Evolutionary conservation across 2,113 vertebrate species (phyloP).

Genomic region (Pomatostomus ruficeps): DNA sequence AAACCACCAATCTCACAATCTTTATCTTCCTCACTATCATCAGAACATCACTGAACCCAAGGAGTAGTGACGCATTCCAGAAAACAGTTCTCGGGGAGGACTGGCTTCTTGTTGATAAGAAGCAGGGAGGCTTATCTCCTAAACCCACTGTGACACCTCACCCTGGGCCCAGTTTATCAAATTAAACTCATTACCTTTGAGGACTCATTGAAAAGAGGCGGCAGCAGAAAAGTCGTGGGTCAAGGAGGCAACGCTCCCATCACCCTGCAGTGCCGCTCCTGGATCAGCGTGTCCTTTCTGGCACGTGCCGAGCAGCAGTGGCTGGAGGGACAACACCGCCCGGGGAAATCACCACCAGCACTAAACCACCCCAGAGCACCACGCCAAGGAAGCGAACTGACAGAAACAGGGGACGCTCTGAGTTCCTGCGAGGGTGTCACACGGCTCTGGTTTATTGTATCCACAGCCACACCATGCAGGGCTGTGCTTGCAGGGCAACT

Average conservation of each 20-base stretch:
- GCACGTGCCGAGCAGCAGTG: rapidly evolving
- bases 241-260: background rate
- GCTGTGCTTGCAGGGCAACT: rapidly evolving
- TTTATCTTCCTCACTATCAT: background rate
- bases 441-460: rapidly evolving
- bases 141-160: background rate
- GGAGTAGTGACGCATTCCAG: background rate
- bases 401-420: background rate
- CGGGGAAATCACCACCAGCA: background rate
- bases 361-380: background rate
- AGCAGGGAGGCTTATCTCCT: background rate
- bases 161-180: background rate
- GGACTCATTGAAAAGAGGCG: background rate
- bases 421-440: rapidly evolving
- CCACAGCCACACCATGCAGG: rapidly evolving
- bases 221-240: background rate
- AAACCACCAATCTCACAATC: background rate
- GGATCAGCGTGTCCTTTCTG: rapidly evolving
- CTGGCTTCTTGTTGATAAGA: background rate
- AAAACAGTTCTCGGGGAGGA: background rate
- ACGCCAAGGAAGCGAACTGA: rapidly evolving
- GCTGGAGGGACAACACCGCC: background rate
- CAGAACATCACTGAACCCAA: background rate
- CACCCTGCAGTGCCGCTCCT: rapidly evolving
- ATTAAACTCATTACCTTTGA: background rate